Evolutionary conservation across 1,140 invertebrate genomes (phyloP), one percentile per base, ranked within the genome.

Genomic region (Bicyclus anynana): DNA sequence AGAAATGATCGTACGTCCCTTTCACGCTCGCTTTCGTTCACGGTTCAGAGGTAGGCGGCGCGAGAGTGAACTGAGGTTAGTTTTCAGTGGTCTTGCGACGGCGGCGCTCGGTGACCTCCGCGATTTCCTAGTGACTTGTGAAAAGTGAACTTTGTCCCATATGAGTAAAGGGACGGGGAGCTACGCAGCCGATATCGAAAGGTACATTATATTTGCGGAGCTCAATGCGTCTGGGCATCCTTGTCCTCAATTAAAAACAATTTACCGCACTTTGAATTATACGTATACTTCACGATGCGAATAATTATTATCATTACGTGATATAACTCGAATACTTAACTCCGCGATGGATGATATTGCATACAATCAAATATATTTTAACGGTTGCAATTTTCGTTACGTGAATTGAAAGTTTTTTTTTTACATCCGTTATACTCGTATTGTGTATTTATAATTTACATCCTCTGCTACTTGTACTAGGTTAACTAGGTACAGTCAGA

Each of bases 221-320:
- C 33, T 52, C 49, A 27, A 27, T 49, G 46, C 35, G 29, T 49
- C 65, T 59, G 60, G 69, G 72, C 72, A 82, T 84, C 83, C 83
- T 86, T 86, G 83, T 76, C 80, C 83, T 71, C 78, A 78, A 82
- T 86, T 76, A 74, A 74, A n/a, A 77, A 77, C 69, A 75, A 73
- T 81, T 79, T 80, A 76, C 70, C 40, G 65, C 71, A 66, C 60
- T 73, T 79, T 77, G 65, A 74, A 77, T 80, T 74, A 69, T 71
- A 12, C 5, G 40, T 47, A 77, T 61, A 71, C 61, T 67, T 50
- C 5, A 20, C 17, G 27, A 37, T 37, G 46, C 52, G 27, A 60
- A 54, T 53, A 51, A 40, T 53, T 46, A 47, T 40, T 26, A 20
- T 37, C 17, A 12, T 47, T 20, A 14, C 3, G 10, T 27, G 7